Conservation (phyloP, 2,797 vertebrate species). For the Dromococcyx pavoninus region DNA sequence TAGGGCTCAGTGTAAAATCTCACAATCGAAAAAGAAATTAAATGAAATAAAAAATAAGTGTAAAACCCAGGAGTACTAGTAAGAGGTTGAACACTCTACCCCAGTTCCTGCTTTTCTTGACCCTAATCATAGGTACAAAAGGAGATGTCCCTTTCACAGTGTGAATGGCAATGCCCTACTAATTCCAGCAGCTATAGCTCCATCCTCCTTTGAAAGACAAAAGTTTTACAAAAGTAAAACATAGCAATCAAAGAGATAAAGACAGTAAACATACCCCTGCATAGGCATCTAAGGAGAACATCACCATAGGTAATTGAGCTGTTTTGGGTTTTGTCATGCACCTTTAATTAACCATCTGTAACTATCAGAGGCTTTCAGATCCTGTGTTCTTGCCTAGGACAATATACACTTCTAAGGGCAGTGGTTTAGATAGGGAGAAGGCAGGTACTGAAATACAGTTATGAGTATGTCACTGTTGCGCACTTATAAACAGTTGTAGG, state of each 20-base stretch:
- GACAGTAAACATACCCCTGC: neutral
- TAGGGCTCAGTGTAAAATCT: conserved; percentile 54
- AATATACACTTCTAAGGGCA: neutral
- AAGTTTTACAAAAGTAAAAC: neutral
- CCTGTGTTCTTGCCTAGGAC: neutral
- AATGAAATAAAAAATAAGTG: conserved; percentile 42
- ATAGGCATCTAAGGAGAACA: neutral
- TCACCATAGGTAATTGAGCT: neutral
- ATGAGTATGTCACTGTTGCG: neutral
- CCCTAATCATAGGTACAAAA: neutral
- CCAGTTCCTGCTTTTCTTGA: neutral
- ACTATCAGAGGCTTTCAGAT: neutral
- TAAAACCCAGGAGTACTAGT: conserved; percentile 27
- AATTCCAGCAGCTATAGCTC: neutral
- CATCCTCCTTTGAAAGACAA: neutral
- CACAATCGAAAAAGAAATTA: conserved; percentile 43
- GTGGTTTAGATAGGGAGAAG: neutral
- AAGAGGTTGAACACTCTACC: neutral
- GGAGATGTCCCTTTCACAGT: neutral
- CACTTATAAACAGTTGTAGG: neutral
- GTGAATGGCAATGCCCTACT: neutral
- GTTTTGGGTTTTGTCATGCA: neutral
- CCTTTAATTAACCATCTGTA: neutral
- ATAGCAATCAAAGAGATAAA: neutral
- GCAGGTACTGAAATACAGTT: neutral